Evolutionary conservation across 2,888 invertebrate species (phyloP), one percentile per base, ranked within the genome.

Genomic region (Cloeon dipterum): DNA sequence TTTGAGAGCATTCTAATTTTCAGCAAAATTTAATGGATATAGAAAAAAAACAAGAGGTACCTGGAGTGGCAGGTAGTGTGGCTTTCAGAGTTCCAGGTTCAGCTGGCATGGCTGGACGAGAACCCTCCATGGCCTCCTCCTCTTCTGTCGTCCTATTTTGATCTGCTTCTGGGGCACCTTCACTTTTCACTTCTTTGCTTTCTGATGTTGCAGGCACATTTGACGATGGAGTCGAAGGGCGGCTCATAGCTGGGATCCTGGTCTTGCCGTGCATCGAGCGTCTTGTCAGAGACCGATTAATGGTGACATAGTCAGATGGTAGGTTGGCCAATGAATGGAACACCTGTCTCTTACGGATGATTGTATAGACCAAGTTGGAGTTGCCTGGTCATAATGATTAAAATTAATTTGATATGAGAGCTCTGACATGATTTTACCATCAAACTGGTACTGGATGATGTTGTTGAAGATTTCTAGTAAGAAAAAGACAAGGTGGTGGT

Each of bases 381-480:
- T 98, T 98, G n/a, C 86, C 85, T 79, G 50, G 0, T 13, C 17
- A 26, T 39, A 33, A n/a, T 13, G 3, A 2, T 37, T 19, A 25
- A 26, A 26, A 20, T 23, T 19, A 34, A 35, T 14, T n/a, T n/a
- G n/a, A n/a, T n/a, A n/a, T n/a, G n/a, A n/a, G n/a, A n/a, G n/a
- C n/a, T n/a, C n/a, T n/a, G n/a, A 39, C 3, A 20, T 17, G 18
- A 38, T 5, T 63, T 63, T 46, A 68, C 91, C 93, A 59, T 94
- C 93, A 58, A 94, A 94, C 59, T 94, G 94, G 53, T 94, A 94
- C 64, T 99, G 98, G 47, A 99, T 98, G 47, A 98, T 94, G 56
- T 98, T 98, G 61, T 98, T 99, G 61, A 98, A 98, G 54, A 96
- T 93, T 66, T 99, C 98, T 36, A 99, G 66, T 35, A 98, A 63